These are phyloP conservation scores for Cactoblastis cactorum DNA, from an alignment of 2,888 invertebrate species.

Conservation along the genomic window DNA sequence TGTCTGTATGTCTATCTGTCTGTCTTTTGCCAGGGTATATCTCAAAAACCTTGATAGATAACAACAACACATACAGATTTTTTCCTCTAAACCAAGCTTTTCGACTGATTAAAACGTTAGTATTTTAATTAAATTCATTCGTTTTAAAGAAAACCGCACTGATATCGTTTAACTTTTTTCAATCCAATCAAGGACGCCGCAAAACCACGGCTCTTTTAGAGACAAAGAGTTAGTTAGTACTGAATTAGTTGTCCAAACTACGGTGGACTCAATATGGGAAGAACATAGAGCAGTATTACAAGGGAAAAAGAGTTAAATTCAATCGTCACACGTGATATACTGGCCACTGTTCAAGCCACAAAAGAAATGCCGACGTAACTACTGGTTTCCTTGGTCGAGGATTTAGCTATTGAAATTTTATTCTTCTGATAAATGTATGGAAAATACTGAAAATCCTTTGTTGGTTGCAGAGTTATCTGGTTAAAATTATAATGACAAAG, in stretches of 20 bases:
- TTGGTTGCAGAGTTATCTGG: not conserved
- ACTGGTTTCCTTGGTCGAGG: constrained; percentile 1
- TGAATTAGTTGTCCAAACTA: constrained; percentile 4
- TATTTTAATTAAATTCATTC: not conserved
- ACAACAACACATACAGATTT: too few relatives aligned
- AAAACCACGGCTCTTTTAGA: not conserved
- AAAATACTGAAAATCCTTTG: not conserved
- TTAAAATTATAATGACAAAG: too few relatives aligned
- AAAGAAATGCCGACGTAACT: not conserved
- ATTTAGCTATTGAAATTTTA: not conserved
- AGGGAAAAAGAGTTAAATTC: not conserved
- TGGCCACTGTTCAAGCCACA: not conserved
- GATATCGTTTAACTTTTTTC: not conserved
- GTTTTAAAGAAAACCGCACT: not conserved
- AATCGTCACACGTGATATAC: not conserved
- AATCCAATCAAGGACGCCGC: constrained; percentile 1
- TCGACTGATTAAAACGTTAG: not conserved
- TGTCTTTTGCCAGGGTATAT: too few relatives aligned
- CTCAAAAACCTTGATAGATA: too few relatives aligned
- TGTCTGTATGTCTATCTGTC: too few relatives aligned
- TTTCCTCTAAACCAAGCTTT: not conserved
- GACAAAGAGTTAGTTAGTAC: not conserved
- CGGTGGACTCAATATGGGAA: not conserved
- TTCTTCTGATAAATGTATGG: not conserved
- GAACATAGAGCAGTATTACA: not conserved